phyloP scores from a whole-genome alignment of 1,140 invertebrate genomes.

The Anagrus nilaparvatae region DNA sequence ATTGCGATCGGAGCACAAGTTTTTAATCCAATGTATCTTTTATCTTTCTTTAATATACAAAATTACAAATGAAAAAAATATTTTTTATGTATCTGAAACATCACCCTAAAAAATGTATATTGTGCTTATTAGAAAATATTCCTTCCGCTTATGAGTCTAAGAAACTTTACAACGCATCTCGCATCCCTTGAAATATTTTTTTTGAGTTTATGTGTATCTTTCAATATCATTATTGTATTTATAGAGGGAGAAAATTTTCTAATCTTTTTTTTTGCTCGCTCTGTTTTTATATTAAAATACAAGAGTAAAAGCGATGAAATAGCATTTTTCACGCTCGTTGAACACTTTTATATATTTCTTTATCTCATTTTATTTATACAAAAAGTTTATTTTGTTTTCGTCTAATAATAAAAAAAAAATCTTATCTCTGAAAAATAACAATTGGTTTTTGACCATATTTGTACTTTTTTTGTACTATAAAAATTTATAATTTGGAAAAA shows the following conservation, averaged over 20 bases:
- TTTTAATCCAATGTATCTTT: conserved; percentile 48
- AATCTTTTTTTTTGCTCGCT: too few species aligned
- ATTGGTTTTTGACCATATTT: not conserved
- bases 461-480: conserved; percentile 32
- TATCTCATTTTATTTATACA: conserved; percentile 1
- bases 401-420: not conserved
- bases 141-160: conserved; percentile 23
- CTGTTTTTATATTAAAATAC: conserved; percentile 9
- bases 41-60: too few species aligned
- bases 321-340: conserved; percentile 19
- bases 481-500: conserved; percentile 48
- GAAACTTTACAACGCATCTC: not conserved
- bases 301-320: conserved; percentile 18
- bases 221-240: too few species aligned
- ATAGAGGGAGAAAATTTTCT: too few species aligned
- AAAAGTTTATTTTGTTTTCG: not conserved
- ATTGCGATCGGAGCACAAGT: conserved; percentile 42
- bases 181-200: too few species aligned
- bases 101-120: too few species aligned
- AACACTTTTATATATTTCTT: conserved; percentile 6
- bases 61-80: too few species aligned
- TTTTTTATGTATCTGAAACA: too few species aligned
- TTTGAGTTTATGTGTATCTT: too few species aligned
- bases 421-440: conserved; percentile 1
- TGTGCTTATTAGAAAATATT: conserved; percentile 45